Base-by-base conservation (phyloP, 2,113 vertebrate species). In the Cottus gobio region DNA sequence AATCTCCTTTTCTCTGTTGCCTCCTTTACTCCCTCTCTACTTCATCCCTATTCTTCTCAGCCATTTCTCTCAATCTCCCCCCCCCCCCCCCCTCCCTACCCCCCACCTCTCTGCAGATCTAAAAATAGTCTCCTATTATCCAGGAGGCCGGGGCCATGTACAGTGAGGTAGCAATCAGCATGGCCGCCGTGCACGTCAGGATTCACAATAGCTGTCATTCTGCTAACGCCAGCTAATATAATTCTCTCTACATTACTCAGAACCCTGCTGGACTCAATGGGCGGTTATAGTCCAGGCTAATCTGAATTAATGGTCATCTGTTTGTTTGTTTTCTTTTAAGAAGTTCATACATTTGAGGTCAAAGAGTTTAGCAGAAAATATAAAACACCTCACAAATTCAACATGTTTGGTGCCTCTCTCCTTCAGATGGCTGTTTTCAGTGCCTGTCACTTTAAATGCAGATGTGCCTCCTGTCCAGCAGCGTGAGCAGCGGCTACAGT, bases 41-140 rank as follows among this genome's bases (percentile, higher is more conserved):
- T 87, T 83, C 77, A 82, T 85, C 77, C 80, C 82, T 88, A 82
- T 86, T 88, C 64, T 80, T 74, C 76, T 82, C 73, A 83, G 78
- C 72, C 65, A 72, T 85, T 80, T 88, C 71, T 84, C 75, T 80
- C 48, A 16, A 63, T 68, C 63, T 31, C 4, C 71, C 36, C n/a
- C 34, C 77, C 18, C 13, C 42, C n/a, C 42, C 69, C 37, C 9
- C 50, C 31, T n/a, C n/a, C n/a, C n/a, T n/a, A n/a, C 50, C 22
- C 24, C 34, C 65, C 66, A 68, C 67, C 79, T 70, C 46, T 77
- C 71, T 64, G 65, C 83, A 16, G 37, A 77, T 90, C 93, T 95
- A 94, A 95, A 95, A 94, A 94, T 94, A 95, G 92, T 72, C 83
- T 75, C 75, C 88, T 89, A 93, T 95, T 94, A 93, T 92, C 87